phyloP scores from a whole-genome alignment of 2,113 vertebrate genomes.

The Catharus fuscescens region DNA sequence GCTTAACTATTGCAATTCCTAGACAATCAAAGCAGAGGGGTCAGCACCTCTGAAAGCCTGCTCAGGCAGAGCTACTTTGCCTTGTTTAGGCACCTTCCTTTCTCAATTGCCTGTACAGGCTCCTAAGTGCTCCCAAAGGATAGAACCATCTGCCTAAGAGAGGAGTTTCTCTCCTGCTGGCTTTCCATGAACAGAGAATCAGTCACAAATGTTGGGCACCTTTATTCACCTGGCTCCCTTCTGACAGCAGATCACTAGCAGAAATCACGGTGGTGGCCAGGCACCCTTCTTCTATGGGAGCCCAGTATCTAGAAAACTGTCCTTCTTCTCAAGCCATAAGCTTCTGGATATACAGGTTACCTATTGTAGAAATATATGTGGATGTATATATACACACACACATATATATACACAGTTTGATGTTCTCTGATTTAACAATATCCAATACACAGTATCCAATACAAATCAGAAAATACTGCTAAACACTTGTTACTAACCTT shows the following conservation, averaged over 20 bases:
- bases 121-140: slow-evolving; percentile 12
- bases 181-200: background rate
- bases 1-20: background rate
- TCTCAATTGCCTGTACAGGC: background rate
- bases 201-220: background rate
- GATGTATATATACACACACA: too few relatives aligned
- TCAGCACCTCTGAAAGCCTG: background rate
- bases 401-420: background rate
- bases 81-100: background rate
- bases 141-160: background rate
- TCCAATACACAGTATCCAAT: background rate
- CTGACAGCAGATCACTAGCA: background rate
- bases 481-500: background rate
- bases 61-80: background rate
- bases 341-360: background rate
- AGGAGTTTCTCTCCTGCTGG: background rate
- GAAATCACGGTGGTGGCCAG: background rate
- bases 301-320: background rate
- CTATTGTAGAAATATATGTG: background rate
- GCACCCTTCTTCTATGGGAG: background rate
- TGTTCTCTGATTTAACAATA: background rate
- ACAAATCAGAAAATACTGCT: background rate
- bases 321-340: background rate
- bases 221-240: background rate
- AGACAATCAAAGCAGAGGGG: background rate